phyloP scores from a whole-genome alignment of 2,113 vertebrate genomes.

The Hippoglossus stenolepis region DNA sequence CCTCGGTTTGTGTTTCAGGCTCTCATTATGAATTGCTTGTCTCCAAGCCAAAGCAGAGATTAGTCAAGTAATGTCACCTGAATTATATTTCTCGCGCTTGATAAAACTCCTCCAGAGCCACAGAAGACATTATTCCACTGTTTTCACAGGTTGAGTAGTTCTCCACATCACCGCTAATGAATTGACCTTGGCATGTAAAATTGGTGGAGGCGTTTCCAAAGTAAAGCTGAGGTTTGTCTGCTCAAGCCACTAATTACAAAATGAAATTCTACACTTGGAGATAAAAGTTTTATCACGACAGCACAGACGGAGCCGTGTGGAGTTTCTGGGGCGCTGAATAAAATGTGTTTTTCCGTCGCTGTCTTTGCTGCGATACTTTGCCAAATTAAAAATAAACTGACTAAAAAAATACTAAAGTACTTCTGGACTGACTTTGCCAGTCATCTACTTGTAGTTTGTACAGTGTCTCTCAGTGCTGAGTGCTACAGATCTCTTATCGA shows the following conservation, averaged over 20 bases:
- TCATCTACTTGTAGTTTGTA: neutral
- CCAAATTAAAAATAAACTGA: neutral
- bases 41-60: conserved; percentile 3
- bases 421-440: conserved; percentile 1
- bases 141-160: neutral
- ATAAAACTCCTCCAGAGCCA: neutral
- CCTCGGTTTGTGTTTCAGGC: neutral
- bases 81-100: conserved; percentile 14
- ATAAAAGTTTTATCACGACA: neutral
- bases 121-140: neutral
- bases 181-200: neutral
- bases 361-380: neutral
- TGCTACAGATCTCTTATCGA: neutral
- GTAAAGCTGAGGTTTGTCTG: neutral
- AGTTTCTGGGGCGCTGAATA: neutral
- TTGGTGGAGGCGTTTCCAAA: neutral
- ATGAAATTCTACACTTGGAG: neutral
- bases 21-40: conserved; percentile 1
- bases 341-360: neutral
- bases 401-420: neutral
- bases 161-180: neutral
- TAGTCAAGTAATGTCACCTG: conserved; percentile 8
- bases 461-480: neutral
- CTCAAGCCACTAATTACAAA: neutral
- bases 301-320: neutral